Evolutionary conservation across 2,113 vertebrate genomes (phyloP).

Genomic region (Pomatostomus ruficeps): DNA sequence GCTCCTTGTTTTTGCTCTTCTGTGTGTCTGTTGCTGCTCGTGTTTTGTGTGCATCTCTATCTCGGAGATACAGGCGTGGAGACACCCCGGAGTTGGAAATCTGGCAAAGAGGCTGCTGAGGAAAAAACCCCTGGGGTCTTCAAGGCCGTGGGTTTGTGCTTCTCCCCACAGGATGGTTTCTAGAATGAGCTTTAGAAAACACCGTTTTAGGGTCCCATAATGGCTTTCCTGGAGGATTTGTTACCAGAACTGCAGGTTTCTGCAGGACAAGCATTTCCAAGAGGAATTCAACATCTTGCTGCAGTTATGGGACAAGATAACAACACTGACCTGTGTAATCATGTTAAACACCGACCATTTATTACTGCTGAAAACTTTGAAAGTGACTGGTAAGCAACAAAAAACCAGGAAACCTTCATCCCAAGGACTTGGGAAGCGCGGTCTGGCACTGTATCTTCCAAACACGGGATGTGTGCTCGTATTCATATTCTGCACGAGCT

Average conservation of each 20-base stretch:
- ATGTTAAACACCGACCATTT: not conserved
- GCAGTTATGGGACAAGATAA: not conserved
- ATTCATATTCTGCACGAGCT: not conserved
- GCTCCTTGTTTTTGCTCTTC: accelerated
- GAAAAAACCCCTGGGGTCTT: not conserved
- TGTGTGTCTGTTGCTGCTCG: too few species aligned
- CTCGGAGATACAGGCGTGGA: not conserved
- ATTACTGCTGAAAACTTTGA: not conserved
- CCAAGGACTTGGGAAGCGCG: not conserved
- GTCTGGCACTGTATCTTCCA: not conserved
- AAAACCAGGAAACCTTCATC: not conserved
- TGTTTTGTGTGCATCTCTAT: not conserved
- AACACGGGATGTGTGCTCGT: not conserved
- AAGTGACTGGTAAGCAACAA: not conserved
- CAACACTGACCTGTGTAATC: not conserved
- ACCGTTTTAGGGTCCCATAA: not conserved
- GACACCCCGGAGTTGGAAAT: not conserved
- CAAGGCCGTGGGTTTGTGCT: not conserved
- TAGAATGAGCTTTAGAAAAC: not conserved
- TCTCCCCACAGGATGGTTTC: not conserved
- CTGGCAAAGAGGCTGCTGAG: not conserved
- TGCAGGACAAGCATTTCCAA: not conserved
- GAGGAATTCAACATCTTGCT: not conserved
- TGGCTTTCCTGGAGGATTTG: not conserved
- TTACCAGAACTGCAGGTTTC: not conserved